Evolutionary conservation across 2,888 invertebrate species (phyloP), one percentile per base, ranked within the genome.

Genomic region (Xylota segnis): DNA sequence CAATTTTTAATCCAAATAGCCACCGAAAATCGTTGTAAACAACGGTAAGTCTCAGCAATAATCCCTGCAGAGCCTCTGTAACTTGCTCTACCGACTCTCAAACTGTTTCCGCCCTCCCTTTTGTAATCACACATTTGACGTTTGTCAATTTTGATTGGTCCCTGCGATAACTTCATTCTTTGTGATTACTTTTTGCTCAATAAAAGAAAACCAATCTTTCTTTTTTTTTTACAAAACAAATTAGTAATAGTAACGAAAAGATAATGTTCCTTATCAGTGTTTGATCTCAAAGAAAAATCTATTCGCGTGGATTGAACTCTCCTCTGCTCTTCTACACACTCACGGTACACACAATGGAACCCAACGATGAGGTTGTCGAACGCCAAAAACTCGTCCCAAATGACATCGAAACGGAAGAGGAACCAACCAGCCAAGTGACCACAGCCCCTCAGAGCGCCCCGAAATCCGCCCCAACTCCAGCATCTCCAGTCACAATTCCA

Each of bases 81-180:
- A 18, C 12, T 37, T 6, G 0, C 10, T 5, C 4, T 47, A 47
- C 10, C 29, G 4, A 4, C 14, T 3, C 68, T 63, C 74, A 86
- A 86, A 77, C 86, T 74, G 66, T 66, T 18, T 7, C 37, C 2
- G 43, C 61, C 94, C 94, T 89, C 94, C 94, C 0, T 94, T 94
- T 88, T 88, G 90, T 88, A 94, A 94, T 88, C 91, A 94, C 2
- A 93, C 94, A 4, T 94, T 94, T 88, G 94, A 94, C n/a, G 93
- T 93, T 94, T 94, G 90, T 92, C 79, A 89, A 37, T 43, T 77
- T 5, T 61, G 47, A 47, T 63, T 76, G 27, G 27, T 50, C 12
- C 54, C 23, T 40, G 50, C 47, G 83, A 77, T 83, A 77, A 71
- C 54, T 79, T 50, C 40, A 32, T 65, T 70, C 66, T 81, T 84